These are phyloP conservation scores for Nesidiocoris tenuis DNA, from an alignment of 2,888 invertebrate genomes.

Conservation along the genomic window DNA sequence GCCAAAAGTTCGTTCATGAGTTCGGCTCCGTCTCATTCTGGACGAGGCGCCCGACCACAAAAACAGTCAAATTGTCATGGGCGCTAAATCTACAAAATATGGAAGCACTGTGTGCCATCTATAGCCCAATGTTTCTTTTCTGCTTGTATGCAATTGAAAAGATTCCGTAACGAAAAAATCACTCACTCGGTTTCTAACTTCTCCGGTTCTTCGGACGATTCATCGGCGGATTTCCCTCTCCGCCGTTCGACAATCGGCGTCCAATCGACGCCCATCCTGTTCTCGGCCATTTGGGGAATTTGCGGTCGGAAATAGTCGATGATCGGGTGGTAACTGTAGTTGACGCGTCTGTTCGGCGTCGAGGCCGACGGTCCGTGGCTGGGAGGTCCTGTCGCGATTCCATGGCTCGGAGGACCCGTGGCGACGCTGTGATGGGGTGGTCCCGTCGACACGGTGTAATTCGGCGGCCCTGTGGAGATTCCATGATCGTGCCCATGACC, in stretches of 20 bases:
- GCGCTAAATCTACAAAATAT: too few relatives aligned
- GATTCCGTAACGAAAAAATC: too few relatives aligned
- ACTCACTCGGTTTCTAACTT: too few relatives aligned
- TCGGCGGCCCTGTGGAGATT: slow-evolving; percentile 48
- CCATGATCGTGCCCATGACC: background rate
- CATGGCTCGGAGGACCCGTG: background rate
- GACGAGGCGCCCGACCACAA: too few relatives aligned
- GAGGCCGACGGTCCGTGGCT: slow-evolving; percentile 9
- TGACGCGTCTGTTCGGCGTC: slow-evolving; percentile 60
- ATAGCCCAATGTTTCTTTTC: too few relatives aligned
- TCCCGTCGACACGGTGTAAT: background rate
- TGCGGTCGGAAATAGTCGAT: slow-evolving; percentile 67
- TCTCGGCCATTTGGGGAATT: slow-evolving; percentile 22
- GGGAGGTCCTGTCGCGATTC: background rate
- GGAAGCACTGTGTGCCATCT: too few relatives aligned
- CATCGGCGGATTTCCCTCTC: background rate
- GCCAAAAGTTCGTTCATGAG: too few relatives aligned
- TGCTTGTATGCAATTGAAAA: too few relatives aligned
- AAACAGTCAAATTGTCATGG: too few relatives aligned
- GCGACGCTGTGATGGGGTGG: background rate
- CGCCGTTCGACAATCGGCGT: slow-evolving; percentile 32
- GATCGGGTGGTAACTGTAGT: slow-evolving; percentile 81
- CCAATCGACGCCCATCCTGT: slow-evolving; percentile 35
- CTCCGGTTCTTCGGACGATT: background rate
- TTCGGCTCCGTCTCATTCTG: too few relatives aligned